Conservation (phyloP, 2,888 invertebrate species). For the Orthonychiurus folsomi region DNA sequence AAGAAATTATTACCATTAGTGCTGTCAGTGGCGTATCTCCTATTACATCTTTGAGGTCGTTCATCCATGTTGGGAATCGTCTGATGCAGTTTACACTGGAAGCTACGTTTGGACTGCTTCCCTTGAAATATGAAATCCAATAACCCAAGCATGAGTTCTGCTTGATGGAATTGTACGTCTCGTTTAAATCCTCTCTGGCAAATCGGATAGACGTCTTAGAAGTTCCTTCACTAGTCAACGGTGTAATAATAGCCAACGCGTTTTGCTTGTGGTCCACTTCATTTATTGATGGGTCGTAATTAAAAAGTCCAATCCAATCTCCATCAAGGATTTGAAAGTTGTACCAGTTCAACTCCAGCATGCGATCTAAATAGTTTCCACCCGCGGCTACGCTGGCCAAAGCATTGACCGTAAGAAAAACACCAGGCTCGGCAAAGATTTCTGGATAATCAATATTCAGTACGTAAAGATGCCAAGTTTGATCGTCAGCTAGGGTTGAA, state of each 20-base stretch:
- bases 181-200: constrained; percentile 18
- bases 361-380: constrained; percentile 15
- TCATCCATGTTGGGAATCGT: constrained; percentile 76
- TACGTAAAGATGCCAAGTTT: too few species aligned
- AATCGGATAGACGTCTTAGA: constrained; percentile 21
- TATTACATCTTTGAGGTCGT: constrained; percentile 49
- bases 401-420: not conserved
- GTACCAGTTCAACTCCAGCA: constrained; percentile 19
- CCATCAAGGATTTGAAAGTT: constrained; percentile 27
- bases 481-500: too few species aligned
- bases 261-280: constrained; percentile 15
- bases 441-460: too few species aligned
- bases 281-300: constrained; percentile 37
- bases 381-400: not conserved
- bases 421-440: not conserved
- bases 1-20: too few species aligned
- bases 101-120: constrained; percentile 40
- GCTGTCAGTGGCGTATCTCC: constrained; percentile 53
- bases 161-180: constrained; percentile 9
- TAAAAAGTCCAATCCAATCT: constrained; percentile 42
- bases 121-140: constrained; percentile 40
- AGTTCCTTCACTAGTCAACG: constrained; percentile 14
- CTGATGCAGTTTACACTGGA: constrained; percentile 54
- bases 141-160: constrained; percentile 40
- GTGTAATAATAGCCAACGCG: constrained; percentile 5